Evolutionary conservation across 2,113 vertebrate species (phyloP).

Genomic region (Ramphastos sulfuratus): DNA sequence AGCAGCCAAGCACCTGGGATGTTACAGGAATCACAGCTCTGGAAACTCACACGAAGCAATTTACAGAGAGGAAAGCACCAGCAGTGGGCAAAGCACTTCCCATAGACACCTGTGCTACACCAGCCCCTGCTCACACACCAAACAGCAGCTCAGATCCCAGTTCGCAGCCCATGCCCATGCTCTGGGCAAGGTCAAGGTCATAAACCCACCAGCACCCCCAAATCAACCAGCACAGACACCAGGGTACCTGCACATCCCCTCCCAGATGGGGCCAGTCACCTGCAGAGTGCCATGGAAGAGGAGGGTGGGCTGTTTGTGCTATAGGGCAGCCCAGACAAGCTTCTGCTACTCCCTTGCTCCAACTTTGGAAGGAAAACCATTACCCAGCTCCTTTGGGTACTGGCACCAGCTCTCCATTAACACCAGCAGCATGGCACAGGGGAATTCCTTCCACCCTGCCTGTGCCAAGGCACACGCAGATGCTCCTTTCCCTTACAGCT

Average conservation of each 20-base stretch:
- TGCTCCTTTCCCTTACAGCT: constrained; percentile 49
- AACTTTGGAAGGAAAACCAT: not conserved
- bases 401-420: not conserved
- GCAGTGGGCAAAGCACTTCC: not conserved
- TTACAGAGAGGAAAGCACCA: not conserved
- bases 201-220: not conserved
- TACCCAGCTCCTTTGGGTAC: not conserved
- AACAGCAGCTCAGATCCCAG: not conserved
- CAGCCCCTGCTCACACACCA: not conserved
- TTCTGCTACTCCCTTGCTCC: not conserved
- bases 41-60: not conserved
- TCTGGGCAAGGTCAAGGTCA: not conserved
- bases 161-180: rapidly evolving
- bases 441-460: constrained; percentile 43
- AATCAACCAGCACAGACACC: not conserved
- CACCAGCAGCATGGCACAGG: not conserved
- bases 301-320: not conserved
- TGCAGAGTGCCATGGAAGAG: not conserved
- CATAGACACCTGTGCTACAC: not conserved
- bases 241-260: not conserved
- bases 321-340: rapidly evolving
- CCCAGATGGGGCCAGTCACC: not conserved
- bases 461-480: constrained; percentile 39
- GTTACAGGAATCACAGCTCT: not conserved
- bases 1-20: not conserved